Percentiles rank a stretch among this genome's conserved stretches.
Evolutionary conservation across 2,888 invertebrate species (phyloP).

Genomic region (Serrognathus titanus): DNA sequence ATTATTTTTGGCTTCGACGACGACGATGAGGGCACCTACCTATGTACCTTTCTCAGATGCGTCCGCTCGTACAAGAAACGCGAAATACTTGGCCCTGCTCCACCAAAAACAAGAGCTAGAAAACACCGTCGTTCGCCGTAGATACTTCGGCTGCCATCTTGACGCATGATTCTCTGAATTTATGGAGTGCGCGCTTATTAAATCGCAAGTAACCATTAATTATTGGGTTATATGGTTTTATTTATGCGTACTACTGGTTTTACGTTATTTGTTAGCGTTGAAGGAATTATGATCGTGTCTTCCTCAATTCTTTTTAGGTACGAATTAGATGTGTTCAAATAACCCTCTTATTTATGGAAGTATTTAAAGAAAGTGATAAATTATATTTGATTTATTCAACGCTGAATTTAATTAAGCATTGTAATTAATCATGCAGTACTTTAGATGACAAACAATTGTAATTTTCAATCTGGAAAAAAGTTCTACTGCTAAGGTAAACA

Average conservation of each 20-base stretch:
- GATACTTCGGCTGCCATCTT: slow-evolving; percentile 35
- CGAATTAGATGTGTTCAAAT: no score
- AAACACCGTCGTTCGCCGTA: background rate
- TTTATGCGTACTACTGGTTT: background rate
- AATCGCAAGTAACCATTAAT: slow-evolving; percentile 41
- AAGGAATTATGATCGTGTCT: background rate
- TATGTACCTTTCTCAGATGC: slow-evolving; percentile 36
- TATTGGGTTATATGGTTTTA: slow-evolving; percentile 32
- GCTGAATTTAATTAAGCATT: no score
- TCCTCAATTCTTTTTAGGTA: background rate
- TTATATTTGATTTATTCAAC: no score
- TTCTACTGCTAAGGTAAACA: background rate
- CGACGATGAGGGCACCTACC: slow-evolving; percentile 20
- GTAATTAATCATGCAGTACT: no score
- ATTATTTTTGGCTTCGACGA: slow-evolving; percentile 27
- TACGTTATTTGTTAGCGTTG: background rate
- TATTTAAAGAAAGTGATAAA: no score
- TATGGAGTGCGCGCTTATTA: slow-evolving; percentile 42
- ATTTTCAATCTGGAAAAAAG: no score
- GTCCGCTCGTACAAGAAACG: slow-evolving; percentile 23
- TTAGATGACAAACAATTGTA: no score
- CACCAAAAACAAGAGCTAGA: slow-evolving; percentile 38
- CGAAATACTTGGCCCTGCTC: slow-evolving; percentile 38
- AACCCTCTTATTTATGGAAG: no score
- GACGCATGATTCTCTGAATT: slow-evolving; percentile 38